phyloP scores from a whole-genome alignment of 2,113 vertebrate genomes.

The Pavo muticus region DNA sequence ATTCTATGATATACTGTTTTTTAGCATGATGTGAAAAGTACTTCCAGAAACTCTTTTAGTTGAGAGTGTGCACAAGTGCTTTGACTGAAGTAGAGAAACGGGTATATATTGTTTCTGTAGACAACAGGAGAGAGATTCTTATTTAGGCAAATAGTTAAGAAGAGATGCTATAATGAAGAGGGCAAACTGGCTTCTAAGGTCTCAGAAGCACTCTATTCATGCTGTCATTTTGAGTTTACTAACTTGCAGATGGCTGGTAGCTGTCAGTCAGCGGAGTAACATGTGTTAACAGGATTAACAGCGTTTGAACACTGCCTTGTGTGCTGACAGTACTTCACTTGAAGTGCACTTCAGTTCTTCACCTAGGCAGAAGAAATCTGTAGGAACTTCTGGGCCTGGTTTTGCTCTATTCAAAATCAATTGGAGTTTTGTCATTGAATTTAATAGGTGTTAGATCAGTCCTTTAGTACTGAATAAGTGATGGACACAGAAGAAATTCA shows the following conservation, averaged over 20 bases:
- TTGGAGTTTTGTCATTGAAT: constrained; percentile 25
- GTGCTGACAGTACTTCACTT: constrained; percentile 3
- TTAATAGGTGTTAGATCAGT: neutral
- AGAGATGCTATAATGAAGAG: neutral
- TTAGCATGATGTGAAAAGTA: neutral
- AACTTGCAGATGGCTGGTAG: neutral
- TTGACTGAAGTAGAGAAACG: neutral
- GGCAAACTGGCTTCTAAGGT: neutral
- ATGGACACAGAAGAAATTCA: neutral
- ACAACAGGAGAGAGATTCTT: neutral
- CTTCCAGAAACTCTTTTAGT: neutral
- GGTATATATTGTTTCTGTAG: neutral
- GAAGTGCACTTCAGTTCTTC: constrained; percentile 17
- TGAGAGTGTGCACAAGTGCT: neutral
- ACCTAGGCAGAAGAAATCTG: constrained; percentile 25
- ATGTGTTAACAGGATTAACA: neutral
- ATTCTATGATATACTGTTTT: neutral
- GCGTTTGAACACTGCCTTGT: neutral
- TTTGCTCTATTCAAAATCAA: constrained; percentile 30
- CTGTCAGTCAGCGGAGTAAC: constrained; percentile 24
- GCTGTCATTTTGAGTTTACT: constrained; percentile 36
- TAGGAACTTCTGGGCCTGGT: neutral
- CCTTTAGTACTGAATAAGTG: neutral
- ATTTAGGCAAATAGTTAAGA: constrained; percentile 34
- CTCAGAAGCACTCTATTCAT: neutral